Evolutionary conservation across 1,140 invertebrate genomes (phyloP).

Genomic region (Drosophila sucinea): DNA sequence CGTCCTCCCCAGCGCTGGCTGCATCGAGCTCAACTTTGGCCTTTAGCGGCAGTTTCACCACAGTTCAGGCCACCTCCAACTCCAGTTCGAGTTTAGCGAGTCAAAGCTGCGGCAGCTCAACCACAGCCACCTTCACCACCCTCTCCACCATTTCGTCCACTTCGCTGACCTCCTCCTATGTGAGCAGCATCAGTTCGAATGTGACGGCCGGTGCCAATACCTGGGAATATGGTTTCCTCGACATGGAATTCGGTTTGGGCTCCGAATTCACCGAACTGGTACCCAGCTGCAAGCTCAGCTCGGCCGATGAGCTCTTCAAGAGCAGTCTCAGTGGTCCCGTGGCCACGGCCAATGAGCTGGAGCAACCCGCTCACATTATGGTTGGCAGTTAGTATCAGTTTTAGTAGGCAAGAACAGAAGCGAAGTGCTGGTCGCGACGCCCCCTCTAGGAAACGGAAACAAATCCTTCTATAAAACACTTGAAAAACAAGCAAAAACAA

Average conservation of each 20-base stretch:
- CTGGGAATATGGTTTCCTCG: constrained; percentile 83
- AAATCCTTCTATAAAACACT: too few relatives aligned
- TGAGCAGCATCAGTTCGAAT: constrained; percentile 73
- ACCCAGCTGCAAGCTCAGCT: constrained; percentile 86
- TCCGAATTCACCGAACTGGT: constrained; percentile 85
- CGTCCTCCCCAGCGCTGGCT: constrained; percentile 6
- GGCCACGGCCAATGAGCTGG: constrained; percentile 72
- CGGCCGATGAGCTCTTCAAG: constrained; percentile 87
- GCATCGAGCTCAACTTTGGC: constrained; percentile 46
- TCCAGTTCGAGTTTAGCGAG: constrained; percentile 24
- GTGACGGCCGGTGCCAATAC: constrained; percentile 68
- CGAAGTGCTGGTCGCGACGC: constrained; percentile 61
- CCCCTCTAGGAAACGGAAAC: background rate
- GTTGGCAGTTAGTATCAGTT: constrained; percentile 83
- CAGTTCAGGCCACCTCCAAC: constrained; percentile 38
- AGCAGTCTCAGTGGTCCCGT: constrained; percentile 68
- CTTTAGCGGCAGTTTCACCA: constrained; percentile 76
- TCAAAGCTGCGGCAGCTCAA: constrained; percentile 33
- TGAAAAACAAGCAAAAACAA: constrained; percentile 1
- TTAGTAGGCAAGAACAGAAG: constrained; percentile 46
- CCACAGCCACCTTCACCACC: constrained; percentile 76
- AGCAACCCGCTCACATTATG: constrained; percentile 82
- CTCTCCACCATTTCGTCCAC: constrained; percentile 77
- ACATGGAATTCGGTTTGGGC: constrained; percentile 85
- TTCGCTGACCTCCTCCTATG: constrained; percentile 76